Base-by-base conservation (phyloP, 2,888 invertebrate genomes). In the Metopia argyrocephala region DNA sequence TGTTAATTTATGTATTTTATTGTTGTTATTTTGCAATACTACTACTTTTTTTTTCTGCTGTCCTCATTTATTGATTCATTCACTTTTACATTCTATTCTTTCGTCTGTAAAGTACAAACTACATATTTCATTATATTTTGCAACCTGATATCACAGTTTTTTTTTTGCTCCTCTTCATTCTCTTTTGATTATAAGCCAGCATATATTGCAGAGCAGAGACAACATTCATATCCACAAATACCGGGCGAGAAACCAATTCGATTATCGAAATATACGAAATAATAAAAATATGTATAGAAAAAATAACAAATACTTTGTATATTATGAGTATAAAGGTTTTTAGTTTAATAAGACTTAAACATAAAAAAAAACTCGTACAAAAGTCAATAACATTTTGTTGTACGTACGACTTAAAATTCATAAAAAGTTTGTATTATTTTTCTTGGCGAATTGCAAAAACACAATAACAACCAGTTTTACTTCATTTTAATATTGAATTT, bases 301-400 rank as follows among this genome's bases (percentile, higher is more conserved):
- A 18, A 52, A 50, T 52, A 50, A n/a, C n/a, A n/a, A n/a, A n/a
- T n/a, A n/a, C n/a, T n/a, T n/a, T n/a, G n/a, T 54, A 20, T 54
- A 52, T 9, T 54, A 20, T 62, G 59, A 15, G 15, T n/a, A 70
- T 61, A 31, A 79, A 75, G 70, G 61, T 66, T 75, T 66, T 79
- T 38, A 75, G 69, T 75, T 18, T 69, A 79, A 75, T 62, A 27
- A 76, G 76, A 48, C 70, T 76, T 21, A 2, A 64, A 31, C 48
- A 48, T 1, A 57, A 28, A 74, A 57, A n/a, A n/a, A n/a, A n/a
- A n/a, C n/a, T n/a, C n/a, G n/a, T 54, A 18, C 46, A 48, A 57
- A 64, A 76, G 69, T 62, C 76, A 69, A 64, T 69, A 57, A 69
- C 62, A 25, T 69, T 27, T 56, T 38, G n/a, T 9, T 28, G 15